Percentiles rank a stretch among this genome's conserved stretches.
Conservation (phyloP, 2,113 vertebrate species). For the Collichthys lucidus region DNA sequence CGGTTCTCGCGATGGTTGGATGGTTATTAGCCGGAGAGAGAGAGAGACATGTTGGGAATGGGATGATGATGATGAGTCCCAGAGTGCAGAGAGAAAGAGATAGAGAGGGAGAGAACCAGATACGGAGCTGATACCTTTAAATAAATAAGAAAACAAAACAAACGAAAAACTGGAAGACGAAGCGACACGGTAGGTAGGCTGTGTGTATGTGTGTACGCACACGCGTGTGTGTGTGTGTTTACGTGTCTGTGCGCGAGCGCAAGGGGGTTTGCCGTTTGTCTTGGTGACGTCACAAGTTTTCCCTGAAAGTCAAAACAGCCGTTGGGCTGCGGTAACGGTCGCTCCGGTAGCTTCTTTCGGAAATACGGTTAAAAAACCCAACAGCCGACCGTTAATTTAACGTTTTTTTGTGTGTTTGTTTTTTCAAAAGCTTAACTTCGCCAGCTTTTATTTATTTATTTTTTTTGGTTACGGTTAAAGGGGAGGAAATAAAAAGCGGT, state of each 20-base stretch:
- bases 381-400: neutral
- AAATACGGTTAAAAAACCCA: conserved; percentile 41
- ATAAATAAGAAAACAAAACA: too few species aligned
- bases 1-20: conserved; percentile 80
- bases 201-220: too few species aligned
- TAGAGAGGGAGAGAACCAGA: conserved; percentile 30
- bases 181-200: conserved; percentile 62
- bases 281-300: conserved; percentile 87
- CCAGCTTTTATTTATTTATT: neutral
- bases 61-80: conserved; percentile 58
- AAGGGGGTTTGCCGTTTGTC: conserved; percentile 62
- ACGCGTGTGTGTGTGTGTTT: neutral
- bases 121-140: conserved; percentile 25
- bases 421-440: conserved; percentile 1
- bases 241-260: neutral
- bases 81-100: conserved; percentile 43
- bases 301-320: conserved; percentile 87
- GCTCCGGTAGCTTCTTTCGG: conserved; percentile 32
- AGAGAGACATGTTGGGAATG: conserved; percentile 42
- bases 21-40: conserved; percentile 34
- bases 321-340: conserved; percentile 66
- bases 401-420: neutral
- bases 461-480: neutral
- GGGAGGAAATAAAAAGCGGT: conserved; percentile 9
- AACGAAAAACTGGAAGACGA: conserved; percentile 20